phyloP scores from a whole-genome alignment of 2,113 vertebrate species.

The Neotoma lepida region DNA sequence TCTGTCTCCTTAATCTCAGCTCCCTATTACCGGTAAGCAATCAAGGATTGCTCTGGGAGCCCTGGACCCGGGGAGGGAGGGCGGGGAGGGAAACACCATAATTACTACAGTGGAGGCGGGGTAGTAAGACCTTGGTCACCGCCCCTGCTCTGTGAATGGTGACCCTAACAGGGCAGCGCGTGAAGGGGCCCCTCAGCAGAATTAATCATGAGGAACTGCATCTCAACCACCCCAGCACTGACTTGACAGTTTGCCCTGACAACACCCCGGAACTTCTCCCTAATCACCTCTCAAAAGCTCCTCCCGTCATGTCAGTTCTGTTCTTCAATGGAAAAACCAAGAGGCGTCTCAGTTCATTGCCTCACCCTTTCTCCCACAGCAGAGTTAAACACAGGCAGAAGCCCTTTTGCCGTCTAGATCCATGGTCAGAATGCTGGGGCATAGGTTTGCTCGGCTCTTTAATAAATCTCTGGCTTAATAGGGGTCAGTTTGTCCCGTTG shows the following conservation, averaged over 20 bases:
- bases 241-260: neutral
- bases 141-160: neutral
- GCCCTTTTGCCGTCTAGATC: neutral
- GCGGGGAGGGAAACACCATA: neutral
- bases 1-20: neutral
- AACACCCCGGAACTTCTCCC: neutral
- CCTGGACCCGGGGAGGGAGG: neutral
- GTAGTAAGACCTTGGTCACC: neutral
- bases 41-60: neutral
- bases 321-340: neutral
- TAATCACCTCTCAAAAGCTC: neutral
- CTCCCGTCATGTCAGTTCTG: neutral
- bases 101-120: neutral
- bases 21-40: neutral
- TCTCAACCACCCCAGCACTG: neutral
- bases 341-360: too few species aligned
- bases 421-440: neutral
- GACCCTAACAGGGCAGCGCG: neutral
- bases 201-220: neutral
- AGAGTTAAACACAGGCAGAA: neutral
- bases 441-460: accelerated
- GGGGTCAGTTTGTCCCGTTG: neutral
- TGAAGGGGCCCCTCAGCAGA: neutral
- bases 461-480: neutral
- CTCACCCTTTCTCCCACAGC: neutral